Percentiles rank a stretch among this genome's conserved stretches.
Evolutionary conservation across 2,797 vertebrate species (phyloP).

Genomic region (Mormyrus proboscirostris): DNA sequence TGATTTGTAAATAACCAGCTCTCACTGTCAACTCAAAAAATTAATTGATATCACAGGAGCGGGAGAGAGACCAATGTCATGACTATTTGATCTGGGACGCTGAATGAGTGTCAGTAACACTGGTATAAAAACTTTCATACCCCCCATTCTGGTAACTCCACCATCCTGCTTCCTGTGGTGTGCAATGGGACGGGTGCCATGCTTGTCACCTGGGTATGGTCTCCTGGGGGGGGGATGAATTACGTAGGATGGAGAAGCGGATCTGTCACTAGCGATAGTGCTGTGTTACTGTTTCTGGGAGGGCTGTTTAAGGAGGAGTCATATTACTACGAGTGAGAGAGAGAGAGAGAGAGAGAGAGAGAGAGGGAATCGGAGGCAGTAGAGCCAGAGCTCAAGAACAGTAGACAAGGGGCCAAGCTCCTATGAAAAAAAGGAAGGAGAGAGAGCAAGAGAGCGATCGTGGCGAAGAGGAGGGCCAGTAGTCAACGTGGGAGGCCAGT

Average conservation of each 20-base stretch:
- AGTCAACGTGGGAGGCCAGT: neutral
- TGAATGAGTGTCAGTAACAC: neutral
- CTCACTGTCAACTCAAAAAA: neutral
- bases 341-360: conserved; percentile 51
- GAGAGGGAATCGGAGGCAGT: conserved; percentile 35
- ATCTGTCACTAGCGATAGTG: conserved; percentile 57
- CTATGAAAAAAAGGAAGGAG: neutral
- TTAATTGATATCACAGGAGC: neutral
- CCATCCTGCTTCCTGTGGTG: neutral
- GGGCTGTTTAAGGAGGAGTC: conserved; percentile 74
- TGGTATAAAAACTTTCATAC: neutral
- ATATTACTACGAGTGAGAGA: conserved; percentile 70
- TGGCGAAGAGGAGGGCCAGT: neutral
- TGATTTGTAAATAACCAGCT: neutral
- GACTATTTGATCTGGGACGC: neutral
- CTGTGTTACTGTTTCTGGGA: conserved; percentile 67
- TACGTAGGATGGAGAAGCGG: conserved; percentile 26
- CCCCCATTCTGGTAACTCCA: neutral
- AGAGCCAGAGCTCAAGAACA: neutral
- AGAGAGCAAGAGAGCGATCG: neutral
- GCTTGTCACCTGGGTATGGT: neutral
- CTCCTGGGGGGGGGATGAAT: neutral
- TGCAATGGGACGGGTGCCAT: neutral
- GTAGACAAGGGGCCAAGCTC: neutral
- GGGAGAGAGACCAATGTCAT: neutral